phyloP scores from a whole-genome alignment of 92 coral and sea anemone species.

The Chrysogorgia sp. region DNA sequence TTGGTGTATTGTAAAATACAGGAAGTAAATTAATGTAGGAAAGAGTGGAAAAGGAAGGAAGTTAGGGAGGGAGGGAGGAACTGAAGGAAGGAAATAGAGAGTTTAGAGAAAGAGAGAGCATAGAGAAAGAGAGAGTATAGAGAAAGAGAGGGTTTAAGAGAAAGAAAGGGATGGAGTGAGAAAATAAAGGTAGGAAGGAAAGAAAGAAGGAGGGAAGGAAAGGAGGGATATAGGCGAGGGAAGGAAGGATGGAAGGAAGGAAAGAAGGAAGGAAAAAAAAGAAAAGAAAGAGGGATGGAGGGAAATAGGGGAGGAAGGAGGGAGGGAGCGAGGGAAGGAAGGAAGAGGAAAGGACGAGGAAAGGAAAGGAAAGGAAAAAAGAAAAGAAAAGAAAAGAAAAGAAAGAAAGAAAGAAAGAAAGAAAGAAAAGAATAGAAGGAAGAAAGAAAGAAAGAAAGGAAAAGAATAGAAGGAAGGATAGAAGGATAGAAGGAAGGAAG shows the following conservation, averaged over 20 bases:
- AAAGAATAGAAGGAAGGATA: no score
- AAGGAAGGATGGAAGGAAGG: background rate
- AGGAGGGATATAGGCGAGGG: no score
- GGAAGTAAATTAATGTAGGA: background rate
- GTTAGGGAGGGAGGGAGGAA: no score
- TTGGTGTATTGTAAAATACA: no score
- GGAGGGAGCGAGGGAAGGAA: background rate
- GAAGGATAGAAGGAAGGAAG: no score
- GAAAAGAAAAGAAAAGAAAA: background rate
- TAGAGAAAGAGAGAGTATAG: no score
- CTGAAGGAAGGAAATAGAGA: background rate
- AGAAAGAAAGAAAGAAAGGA: no score
- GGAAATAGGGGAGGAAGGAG: background rate
- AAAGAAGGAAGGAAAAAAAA: background rate
- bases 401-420: background rate
- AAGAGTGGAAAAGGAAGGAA: background rate
- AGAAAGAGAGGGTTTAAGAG: background rate
- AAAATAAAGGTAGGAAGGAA: background rate
- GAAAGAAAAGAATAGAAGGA: no score
- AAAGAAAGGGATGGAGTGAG: background rate
- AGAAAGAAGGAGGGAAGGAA: no score
- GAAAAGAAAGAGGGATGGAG: no score
- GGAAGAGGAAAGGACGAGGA: background rate
- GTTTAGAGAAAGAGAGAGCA: background rate
- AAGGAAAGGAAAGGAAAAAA: background rate